Percentiles rank a stretch among this genome's conserved stretches.
phyloP scores from a whole-genome alignment of 2,113 vertebrate genomes.

The Perccottus glenii region DNA sequence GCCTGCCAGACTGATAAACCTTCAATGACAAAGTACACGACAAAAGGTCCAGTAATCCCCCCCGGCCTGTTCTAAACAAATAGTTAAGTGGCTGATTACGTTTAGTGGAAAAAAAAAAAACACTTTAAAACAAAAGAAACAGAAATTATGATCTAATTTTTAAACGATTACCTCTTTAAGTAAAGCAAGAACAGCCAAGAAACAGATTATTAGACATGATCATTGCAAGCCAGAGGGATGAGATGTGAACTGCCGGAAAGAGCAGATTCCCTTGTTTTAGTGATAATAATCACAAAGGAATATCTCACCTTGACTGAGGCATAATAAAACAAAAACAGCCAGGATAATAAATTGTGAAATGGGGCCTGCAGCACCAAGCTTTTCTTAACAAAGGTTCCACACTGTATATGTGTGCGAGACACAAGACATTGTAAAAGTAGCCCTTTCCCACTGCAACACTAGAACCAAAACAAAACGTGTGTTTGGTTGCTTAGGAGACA shows the following conservation, averaged over 20 bases:
- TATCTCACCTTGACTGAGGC: constrained; percentile 43
- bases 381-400: constrained; percentile 36
- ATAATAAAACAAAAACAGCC: constrained; percentile 21
- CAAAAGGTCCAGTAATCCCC: constrained; percentile 6
- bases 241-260: constrained; percentile 1
- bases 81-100: neutral
- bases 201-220: neutral
- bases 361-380: neutral
- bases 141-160: constrained; percentile 24
- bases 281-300: constrained; percentile 22
- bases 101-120: neutral
- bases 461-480: constrained; percentile 70
- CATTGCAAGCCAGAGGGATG: constrained; percentile 5
- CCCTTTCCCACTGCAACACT: constrained; percentile 41
- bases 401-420: constrained; percentile 25
- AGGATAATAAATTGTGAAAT: neutral
- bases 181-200: constrained; percentile 3
- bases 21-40: constrained; percentile 25
- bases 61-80: neutral
- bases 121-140: neutral
- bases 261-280: constrained; percentile 22
- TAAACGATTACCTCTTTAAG: constrained; percentile 27
- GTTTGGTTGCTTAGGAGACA: constrained; percentile 76
- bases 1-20: constrained; percentile 46
- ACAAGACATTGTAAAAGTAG: constrained; percentile 13